A percentile compares a stretch with the other conserved stretches of the same genome.
Conservation (phyloP, 2,888 invertebrate species). For the Trachelus tabidus region DNA sequence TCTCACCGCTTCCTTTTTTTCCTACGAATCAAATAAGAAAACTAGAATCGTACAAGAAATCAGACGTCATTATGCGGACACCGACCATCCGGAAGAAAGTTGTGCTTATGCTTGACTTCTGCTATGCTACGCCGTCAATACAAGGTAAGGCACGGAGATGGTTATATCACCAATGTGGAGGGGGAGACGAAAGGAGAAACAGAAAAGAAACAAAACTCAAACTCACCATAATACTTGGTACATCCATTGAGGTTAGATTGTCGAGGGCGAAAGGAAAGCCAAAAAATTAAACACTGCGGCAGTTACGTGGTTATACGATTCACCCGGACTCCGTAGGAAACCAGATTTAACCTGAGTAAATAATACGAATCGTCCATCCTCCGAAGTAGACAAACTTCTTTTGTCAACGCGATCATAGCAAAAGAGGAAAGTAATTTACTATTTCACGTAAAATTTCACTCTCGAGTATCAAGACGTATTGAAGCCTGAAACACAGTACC, state of each 20-base stretch:
- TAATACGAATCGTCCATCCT: too few species aligned
- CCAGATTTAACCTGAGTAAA: too few species aligned
- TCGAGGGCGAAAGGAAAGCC: background rate
- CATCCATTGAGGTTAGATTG: background rate
- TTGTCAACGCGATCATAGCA: too few species aligned
- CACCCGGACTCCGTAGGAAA: too few species aligned
- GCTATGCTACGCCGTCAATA: background rate
- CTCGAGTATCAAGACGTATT: too few species aligned
- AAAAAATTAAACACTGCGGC: background rate
- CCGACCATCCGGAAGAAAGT: constrained; percentile 5
- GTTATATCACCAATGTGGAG: constrained; percentile 1
- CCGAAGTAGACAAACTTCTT: too few species aligned
- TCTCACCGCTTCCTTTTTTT: too few species aligned
- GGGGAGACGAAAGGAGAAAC: background rate
- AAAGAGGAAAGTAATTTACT: too few species aligned
- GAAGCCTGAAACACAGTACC: too few species aligned
- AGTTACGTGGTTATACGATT: background rate
- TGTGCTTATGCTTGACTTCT: background rate
- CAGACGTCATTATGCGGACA: background rate
- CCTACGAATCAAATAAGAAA: background rate
- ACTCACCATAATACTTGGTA: background rate
- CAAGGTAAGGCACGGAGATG: background rate
- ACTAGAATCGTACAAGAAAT: background rate
- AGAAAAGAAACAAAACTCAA: background rate
- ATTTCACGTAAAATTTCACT: too few species aligned